Evolutionary conservation across 2,888 invertebrate species (phyloP), one percentile per base, ranked within the genome.

Genomic region (Slavum lentiscoides): DNA sequence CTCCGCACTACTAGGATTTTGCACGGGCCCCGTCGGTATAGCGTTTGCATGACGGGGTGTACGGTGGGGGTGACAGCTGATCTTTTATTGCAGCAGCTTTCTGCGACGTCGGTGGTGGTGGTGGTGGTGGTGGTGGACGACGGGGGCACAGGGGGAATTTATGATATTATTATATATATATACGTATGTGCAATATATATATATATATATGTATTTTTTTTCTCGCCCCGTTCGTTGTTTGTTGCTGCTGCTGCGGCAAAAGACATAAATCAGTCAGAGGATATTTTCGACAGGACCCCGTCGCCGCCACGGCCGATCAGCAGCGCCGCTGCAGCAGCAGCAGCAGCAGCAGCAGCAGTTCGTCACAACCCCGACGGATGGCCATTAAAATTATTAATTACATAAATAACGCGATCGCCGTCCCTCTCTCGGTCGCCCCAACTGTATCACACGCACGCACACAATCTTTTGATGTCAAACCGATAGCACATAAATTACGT

Each of bases 311-410:
- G 66, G 67, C 75, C 67, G 75, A 75, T 67, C 75, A 67, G 59
- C 67, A 43, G 19, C 58, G 75, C 43, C 13, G 62, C 69, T 55
- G 80, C 64, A 70, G 80, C 64, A 80, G 80, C 30, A 30, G 30
- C 30, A 30, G 30, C 30, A 30, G 30, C 30, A 30, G 62, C 69
- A 62, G 80, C 64, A 70, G 80, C 64, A 80, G 80, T 80, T 55
- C 80, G 80, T 80, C 80, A 80, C 67, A n/a, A 72, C 80, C 80
- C 80, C 80, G 70, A 72, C 61, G 62, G 69, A 80, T 64, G 66
- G 80, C 82, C 82, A 82, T 82, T 82, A 82, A 82, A 75, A 80
- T 82, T 82, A 82, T 82, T 82, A 82, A 82, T 82, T 82, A 82
- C 77, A 77, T 72, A 80, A 80, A 80, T 80, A 80, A 80, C 70